These are phyloP conservation scores for Thaleichthys pacificus DNA, from an alignment of 2,797 vertebrate genomes.

Conservation along the genomic window DNA sequence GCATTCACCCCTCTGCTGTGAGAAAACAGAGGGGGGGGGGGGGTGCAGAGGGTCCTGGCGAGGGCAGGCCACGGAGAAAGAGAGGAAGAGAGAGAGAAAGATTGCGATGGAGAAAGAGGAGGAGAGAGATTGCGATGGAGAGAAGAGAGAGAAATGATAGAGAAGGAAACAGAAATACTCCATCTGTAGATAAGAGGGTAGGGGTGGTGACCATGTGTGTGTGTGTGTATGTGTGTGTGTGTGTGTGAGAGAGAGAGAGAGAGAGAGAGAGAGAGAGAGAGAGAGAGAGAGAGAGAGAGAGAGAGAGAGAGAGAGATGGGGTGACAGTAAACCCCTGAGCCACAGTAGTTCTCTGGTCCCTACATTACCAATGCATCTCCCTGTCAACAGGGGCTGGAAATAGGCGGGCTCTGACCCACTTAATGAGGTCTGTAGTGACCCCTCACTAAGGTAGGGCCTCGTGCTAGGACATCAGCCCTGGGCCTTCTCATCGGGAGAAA, in stretches of 20 bases:
- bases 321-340: constrained; percentile 45
- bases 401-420: constrained; percentile 72
- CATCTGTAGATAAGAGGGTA: too few species aligned
- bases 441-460: constrained; percentile 65
- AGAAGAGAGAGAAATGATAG: background rate
- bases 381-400: constrained; percentile 69
- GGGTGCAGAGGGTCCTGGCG: constrained; percentile 33
- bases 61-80: constrained; percentile 25
- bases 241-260: too few species aligned
- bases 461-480: constrained; percentile 59
- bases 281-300: too few species aligned
- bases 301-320: too few species aligned
- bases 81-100: background rate
- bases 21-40: constrained; percentile 20
- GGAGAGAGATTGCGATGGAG: background rate
- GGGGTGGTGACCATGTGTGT: too few species aligned
- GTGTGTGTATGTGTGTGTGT: too few species aligned
- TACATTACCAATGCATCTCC: constrained; percentile 70
- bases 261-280: background rate
- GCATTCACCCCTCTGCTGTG: constrained; percentile 36
- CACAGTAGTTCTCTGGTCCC: constrained; percentile 62
- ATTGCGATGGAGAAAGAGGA: background rate
- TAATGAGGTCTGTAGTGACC: constrained; percentile 72
- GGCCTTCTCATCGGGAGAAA: constrained; percentile 33
- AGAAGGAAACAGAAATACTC: background rate